phyloP scores from a whole-genome alignment of 2,113 vertebrate species.

The Xyliphius kryptos region DNA sequence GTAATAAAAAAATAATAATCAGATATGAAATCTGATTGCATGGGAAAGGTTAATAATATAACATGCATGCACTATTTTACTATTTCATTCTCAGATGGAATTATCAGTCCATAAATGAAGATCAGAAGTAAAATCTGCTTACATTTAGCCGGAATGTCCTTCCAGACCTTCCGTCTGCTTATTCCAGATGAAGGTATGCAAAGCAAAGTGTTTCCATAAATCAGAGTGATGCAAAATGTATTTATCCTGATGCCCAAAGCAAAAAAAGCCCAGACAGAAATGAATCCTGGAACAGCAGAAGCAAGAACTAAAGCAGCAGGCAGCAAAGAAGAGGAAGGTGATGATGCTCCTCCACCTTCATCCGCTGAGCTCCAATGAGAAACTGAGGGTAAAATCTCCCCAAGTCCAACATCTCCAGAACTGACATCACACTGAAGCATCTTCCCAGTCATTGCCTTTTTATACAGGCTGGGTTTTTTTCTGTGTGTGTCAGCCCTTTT shows the following conservation, averaged over 20 bases:
- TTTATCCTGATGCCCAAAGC: constrained; percentile 57
- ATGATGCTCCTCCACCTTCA: constrained; percentile 44
- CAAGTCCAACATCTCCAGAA: constrained; percentile 69
- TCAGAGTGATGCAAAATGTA: constrained; percentile 28
- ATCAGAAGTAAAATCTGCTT: constrained; percentile 51
- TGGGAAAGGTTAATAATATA: no score
- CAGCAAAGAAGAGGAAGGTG: constrained; percentile 3
- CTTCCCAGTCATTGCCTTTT: constrained; percentile 66
- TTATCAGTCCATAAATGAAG: not conserved
- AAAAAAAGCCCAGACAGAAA: constrained; percentile 23
- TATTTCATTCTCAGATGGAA: no score
- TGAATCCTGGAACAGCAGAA: constrained; percentile 53
- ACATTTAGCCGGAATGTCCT: constrained; percentile 47
- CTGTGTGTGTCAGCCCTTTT: no score
- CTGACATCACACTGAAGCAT: constrained; percentile 67
- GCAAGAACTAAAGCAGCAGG: constrained; percentile 54
- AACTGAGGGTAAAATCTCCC: constrained; percentile 71
- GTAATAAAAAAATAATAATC: no score
- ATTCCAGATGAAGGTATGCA: constrained; percentile 27
- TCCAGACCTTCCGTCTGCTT: constrained; percentile 9
- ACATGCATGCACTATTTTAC: no score
- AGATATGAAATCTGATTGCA: no score
- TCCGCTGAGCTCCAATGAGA: constrained; percentile 74
- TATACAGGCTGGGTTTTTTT: constrained; percentile 61
- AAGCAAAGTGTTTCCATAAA: constrained; percentile 53